These are phyloP conservation scores for Eulacestoma nigropectus DNA, from an alignment of 2,113 vertebrate genomes.

Conservation along the genomic window DNA sequence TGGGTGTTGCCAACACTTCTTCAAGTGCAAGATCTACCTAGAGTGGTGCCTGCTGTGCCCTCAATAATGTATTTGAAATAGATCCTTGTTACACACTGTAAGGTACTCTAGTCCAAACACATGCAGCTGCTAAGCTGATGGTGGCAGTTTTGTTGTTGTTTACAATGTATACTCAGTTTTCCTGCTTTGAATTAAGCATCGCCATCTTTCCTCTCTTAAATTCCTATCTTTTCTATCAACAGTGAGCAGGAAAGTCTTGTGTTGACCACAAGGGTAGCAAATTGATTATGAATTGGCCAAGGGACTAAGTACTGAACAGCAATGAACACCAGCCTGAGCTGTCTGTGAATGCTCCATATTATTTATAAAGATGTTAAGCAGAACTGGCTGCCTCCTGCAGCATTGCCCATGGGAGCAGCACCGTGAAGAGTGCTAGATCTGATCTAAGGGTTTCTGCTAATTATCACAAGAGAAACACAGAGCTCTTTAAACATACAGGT, in stretches of 20 bases:
- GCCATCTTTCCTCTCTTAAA: not conserved
- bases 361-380: slow-evolving; percentile 1
- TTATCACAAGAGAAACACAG: not conserved
- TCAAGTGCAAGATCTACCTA: not conserved
- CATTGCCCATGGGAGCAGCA: not conserved
- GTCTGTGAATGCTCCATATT: not conserved
- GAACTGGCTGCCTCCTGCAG: not conserved
- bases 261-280: not conserved
- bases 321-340: not conserved
- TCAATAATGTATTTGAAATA: not conserved
- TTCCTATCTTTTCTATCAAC: not conserved
- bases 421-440: not conserved
- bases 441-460: not conserved
- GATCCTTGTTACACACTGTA: not conserved
- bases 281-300: not conserved
- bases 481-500: not conserved
- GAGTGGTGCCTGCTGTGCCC: not conserved
- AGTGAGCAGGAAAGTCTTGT: not conserved
- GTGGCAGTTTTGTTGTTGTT: not conserved
- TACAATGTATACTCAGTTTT: not conserved
- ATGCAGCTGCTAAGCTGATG: not conserved
- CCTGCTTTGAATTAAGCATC: not conserved
- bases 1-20: not conserved
- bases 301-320: not conserved
- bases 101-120: not conserved